These are phyloP conservation scores for Epistrophe grossulariae DNA, from an alignment of 2,888 invertebrate genomes.

Conservation along the genomic window DNA sequence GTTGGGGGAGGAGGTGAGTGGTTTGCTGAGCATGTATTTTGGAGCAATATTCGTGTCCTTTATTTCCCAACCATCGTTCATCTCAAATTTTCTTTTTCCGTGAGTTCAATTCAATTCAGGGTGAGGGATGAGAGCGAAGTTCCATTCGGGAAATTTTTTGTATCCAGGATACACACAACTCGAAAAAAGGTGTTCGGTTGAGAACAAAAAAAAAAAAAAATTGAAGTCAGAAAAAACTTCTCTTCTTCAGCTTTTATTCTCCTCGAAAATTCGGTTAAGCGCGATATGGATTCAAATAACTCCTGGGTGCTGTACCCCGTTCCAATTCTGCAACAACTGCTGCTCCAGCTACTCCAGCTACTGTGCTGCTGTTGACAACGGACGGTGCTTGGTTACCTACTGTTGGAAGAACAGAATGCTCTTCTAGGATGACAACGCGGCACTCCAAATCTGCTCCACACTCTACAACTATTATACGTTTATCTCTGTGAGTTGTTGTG, in stretches of 20 bases:
- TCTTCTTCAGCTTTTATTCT: constrained; percentile 47
- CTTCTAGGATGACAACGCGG: constrained; percentile 53
- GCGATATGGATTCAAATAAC: constrained; percentile 46
- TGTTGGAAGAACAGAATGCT: constrained; percentile 46
- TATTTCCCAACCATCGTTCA: constrained; percentile 28
- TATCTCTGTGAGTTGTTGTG: constrained; percentile 26
- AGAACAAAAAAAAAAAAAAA: constrained; percentile 19
- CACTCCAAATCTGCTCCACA: constrained; percentile 50
- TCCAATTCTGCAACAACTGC: constrained; percentile 50
- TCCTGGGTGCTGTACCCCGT: constrained; percentile 42
- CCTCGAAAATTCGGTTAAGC: constrained; percentile 53
- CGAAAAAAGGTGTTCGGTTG: constrained; percentile 52
- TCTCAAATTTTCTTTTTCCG: constrained; percentile 44
- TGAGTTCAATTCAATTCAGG: constrained; percentile 33
- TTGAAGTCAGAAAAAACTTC: constrained; percentile 22
- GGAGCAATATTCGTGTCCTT: constrained; percentile 63
- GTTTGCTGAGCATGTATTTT: constrained; percentile 70
- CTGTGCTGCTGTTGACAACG: constrained; percentile 53
- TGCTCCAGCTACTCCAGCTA: constrained; percentile 28
- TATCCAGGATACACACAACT: constrained; percentile 56
- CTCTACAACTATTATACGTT: constrained; percentile 26
- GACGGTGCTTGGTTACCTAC: constrained; percentile 41
- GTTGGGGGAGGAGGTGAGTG: neutral
- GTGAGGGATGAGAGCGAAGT: constrained; percentile 50
- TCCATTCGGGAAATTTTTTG: constrained; percentile 42